These are phyloP conservation scores for Todiramphus chloris DNA, from an alignment of 2,113 vertebrate species.

Conservation along the genomic window DNA sequence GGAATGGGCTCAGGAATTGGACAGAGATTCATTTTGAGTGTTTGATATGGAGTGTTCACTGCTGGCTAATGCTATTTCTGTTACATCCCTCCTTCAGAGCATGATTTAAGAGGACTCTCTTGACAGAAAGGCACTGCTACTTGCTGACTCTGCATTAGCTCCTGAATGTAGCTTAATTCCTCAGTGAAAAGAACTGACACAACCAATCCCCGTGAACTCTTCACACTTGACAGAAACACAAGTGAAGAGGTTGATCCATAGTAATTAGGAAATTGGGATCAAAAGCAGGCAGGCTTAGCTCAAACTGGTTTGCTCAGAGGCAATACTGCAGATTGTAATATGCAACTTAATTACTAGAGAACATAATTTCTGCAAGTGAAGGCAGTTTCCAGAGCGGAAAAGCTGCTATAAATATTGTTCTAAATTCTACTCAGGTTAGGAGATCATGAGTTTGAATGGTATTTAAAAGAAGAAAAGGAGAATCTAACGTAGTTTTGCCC, in stretches of 20 bases:
- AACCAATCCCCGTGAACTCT: background rate
- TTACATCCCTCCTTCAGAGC: slow-evolving; percentile 22
- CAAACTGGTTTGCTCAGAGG: background rate
- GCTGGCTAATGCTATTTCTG: slow-evolving; percentile 49
- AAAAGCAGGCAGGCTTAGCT: background rate
- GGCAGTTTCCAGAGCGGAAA: slow-evolving; percentile 6
- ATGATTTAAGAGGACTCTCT: slow-evolving; percentile 14
- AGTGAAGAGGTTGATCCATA: background rate
- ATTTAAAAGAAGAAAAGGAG: background rate
- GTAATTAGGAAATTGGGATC: slow-evolving; percentile 17
- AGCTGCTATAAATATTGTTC: slow-evolving; percentile 9
- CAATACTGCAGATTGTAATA: background rate
- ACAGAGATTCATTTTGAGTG: background rate
- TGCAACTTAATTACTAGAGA: slow-evolving; percentile 11
- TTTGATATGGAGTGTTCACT: slow-evolving; percentile 11
- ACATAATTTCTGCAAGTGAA: background rate
- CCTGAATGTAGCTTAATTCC: slow-evolving; percentile 19
- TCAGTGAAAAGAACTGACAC: background rate
- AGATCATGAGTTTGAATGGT: background rate
- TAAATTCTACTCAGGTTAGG: slow-evolving; percentile 10
- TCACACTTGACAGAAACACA: background rate
- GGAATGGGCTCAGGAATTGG: background rate
- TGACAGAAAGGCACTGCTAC: background rate
- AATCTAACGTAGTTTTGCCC: background rate
- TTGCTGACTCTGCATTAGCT: slow-evolving; percentile 24